Evolutionary conservation across 2,888 invertebrate genomes (phyloP), one percentile per base, ranked within the genome.

Genomic region (Drosophila meridionalis): DNA sequence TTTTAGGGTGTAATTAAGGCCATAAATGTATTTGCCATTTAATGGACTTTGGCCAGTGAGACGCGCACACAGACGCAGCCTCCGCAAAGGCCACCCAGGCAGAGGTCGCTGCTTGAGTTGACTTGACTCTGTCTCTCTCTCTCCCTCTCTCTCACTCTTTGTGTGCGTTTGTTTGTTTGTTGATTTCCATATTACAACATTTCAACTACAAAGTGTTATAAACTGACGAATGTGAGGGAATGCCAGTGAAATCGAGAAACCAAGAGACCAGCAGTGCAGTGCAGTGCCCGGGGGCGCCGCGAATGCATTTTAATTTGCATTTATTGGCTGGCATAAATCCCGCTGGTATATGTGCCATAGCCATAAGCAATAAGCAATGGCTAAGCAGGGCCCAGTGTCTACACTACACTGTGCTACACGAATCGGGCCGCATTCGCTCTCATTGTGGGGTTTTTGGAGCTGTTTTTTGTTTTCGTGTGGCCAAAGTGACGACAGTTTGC

Each of bases 1-100:
- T 90, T 92, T 91, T 92, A 92, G 90, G 89, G 90, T 87, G 87
- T 92, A 92, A 92, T 92, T 92, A 89, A 78, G 76, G 87, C 80
- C 85, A 92, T 92, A 92, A 92, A 92, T 92, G 91, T 92, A 87
- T 92, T 91, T 86, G 84, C 82, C 85, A 66, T 82, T 86, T 81
- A 86, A 88, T 82, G 80, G 80, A 77, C 77, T 75, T 72, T 62
- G 82, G 62, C 71, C 78, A 63, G 74, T n/a, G 50, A 52, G 52
- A 43, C 60, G 70, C 70, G 70, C 20, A 52, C 50, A 52, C 80
- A 74, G 75, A 73, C 76, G 73, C 52, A 75, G 55, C 66, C 34
- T 60, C 42, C 59, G 14, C 56, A 26, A 40, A 52, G 65, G 69
- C 80, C 84, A 76, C 79, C 87, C 83, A 87, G 61, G 78, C 74